Evolutionary conservation across 2,797 vertebrate species (phyloP).

Genomic region (Manis crassicaudata): DNA sequence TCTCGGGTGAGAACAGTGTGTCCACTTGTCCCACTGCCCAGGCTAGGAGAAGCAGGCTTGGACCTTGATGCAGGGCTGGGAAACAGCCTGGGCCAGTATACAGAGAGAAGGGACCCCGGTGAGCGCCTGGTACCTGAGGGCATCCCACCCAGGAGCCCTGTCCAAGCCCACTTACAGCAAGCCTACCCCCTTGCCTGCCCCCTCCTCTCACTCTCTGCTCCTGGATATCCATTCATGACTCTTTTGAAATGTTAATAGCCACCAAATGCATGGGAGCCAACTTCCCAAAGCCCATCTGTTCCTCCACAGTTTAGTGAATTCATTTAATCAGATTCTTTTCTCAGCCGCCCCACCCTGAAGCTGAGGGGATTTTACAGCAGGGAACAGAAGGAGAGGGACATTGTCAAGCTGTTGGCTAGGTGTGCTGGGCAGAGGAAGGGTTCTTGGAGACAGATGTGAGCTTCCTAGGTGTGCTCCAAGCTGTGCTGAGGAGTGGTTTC

Average conservation of each 20-base stretch:
- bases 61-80: not conserved
- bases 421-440: not conserved
- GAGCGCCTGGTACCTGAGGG: not conserved
- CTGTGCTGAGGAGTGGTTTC: no score
- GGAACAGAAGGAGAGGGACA: not conserved
- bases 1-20: not conserved
- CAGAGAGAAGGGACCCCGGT: accelerated
- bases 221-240: not conserved
- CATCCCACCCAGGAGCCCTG: accelerated
- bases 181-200: not conserved
- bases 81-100: not conserved
- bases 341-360: no score
- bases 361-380: not conserved
- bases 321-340: not conserved
- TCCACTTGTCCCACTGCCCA: accelerated
- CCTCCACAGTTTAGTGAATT: not conserved
- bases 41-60: not conserved
- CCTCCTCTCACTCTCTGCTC: not conserved
- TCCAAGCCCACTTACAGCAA: not conserved
- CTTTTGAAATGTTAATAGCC: not conserved
- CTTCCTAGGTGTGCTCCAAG: not conserved
- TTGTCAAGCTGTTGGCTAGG: not conserved
- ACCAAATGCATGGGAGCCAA: not conserved
- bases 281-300: not conserved
- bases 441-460: no score